Percentiles rank a stretch among this genome's conserved stretches.
Evolutionary conservation across 2,797 vertebrate genomes (phyloP).

Genomic region (Aphelocoma californica): DNA sequence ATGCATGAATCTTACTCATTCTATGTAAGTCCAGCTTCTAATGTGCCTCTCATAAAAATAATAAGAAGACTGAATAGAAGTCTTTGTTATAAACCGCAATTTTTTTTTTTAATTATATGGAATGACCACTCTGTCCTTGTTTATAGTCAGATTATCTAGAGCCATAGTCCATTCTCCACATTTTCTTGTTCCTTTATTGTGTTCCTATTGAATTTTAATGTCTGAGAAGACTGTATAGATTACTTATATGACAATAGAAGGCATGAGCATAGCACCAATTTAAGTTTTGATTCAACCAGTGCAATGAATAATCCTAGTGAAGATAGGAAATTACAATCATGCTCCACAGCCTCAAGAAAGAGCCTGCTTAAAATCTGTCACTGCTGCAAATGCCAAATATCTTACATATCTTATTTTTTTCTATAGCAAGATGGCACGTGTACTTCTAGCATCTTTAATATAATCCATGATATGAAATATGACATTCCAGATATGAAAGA

Average conservation of each 20-base stretch:
- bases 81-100: neutral
- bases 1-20: neutral
- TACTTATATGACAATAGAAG: neutral
- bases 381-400: neutral
- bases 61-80: neutral
- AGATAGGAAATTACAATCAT: fast-evolving
- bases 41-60: neutral
- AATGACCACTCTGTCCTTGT: neutral
- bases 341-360: neutral
- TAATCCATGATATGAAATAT: neutral
- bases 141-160: neutral
- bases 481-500: neutral
- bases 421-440: neutral
- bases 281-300: neutral
- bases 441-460: neutral
- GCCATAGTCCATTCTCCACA: neutral
- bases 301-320: neutral
- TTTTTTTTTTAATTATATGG: neutral
- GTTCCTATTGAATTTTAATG: neutral
- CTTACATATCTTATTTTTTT: neutral
- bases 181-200: neutral
- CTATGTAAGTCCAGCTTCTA: neutral
- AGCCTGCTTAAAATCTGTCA: neutral
- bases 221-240: neutral
- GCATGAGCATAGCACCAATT: neutral